These are phyloP conservation scores for Dinocampus coccinellae DNA, from an alignment of 2,888 invertebrate genomes.

Conservation along the genomic window DNA sequence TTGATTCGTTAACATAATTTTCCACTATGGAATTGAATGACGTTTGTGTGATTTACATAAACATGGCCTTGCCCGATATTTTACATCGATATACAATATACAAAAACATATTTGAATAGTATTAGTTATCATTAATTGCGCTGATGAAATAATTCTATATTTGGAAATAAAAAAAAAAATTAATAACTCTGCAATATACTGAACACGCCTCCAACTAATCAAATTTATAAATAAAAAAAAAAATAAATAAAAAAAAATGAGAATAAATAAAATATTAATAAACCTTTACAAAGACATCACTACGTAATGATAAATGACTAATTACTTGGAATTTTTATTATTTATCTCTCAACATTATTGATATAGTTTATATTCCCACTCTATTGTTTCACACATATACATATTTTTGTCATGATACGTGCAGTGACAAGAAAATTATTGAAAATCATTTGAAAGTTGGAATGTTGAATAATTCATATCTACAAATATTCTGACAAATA, in stretches of 20 bases:
- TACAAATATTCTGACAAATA: background rate
- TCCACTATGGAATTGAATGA: constrained; percentile 7
- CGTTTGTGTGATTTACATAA: background rate
- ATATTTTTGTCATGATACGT: too few species aligned
- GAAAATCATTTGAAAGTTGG: background rate
- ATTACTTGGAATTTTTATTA: background rate
- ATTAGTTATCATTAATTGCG: background rate
- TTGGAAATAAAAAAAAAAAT: background rate
- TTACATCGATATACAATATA: background rate
- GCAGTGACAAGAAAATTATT: background rate
- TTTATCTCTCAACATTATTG: background rate
- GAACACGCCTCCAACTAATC: background rate
- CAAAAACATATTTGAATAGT: background rate
- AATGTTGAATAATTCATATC: background rate
- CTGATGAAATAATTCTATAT: background rate
- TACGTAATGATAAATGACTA: background rate
- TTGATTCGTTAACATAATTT: constrained; percentile 13
- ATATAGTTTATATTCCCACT: background rate
- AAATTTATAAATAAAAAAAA: background rate
- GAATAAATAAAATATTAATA: background rate
- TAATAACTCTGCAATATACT: background rate
- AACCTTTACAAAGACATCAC: background rate
- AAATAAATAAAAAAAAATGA: background rate
- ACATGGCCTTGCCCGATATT: constrained; percentile 28
- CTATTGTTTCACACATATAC: background rate